Evolutionary conservation across 1,140 invertebrate species (phyloP), one percentile per base, ranked within the genome.

Genomic region (Alviniconcha marisindica): DNA sequence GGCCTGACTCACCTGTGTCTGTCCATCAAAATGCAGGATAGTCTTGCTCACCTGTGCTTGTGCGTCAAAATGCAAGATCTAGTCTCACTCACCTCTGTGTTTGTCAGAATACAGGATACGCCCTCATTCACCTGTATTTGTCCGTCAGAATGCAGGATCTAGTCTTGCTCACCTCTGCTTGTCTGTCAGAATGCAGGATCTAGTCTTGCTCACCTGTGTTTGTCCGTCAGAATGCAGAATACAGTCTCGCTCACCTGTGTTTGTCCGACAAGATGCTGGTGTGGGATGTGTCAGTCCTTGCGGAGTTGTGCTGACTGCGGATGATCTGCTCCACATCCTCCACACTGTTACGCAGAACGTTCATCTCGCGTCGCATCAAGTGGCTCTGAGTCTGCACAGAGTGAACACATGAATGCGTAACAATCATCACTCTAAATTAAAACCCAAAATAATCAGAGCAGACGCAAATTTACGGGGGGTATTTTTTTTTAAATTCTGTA

Each of bases 261-360:
- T 42, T 38, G 42, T 76, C 73, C 7, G 73, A 76, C 12, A 40
- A 4, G 14, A 54, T n/a, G 31, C 2, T 28, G 24, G 73, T 33
- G 44, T 76, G 73, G 15, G 73, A 76, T 14, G 73, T 76, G 42
- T 76, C 73, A n/a, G 73, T 76, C 21, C 73, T 40, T 12, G 78
- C 54, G 0, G 78, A 80, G 56, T 66, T 80, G 38, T 44, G 78
- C 60, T 80, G 78, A 12, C 56, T 60, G 78, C 78, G 78, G 14
- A 80, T 38, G 36, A 80, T 66, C 18, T 44, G 56, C 38, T 80
- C 78, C 54, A 80, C 40, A n/a, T 80, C 78, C 60, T 63, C 78
- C 40, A 80, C 56, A 18, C 78, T 80, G 78, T 80, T 80, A 15
- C 78, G 78, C 78, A 80, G 60, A 14, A 60, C 56, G 24, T 44